Conservation (phyloP, 2,888 invertebrate genomes). For the Prionchulus punctatus region DNA sequence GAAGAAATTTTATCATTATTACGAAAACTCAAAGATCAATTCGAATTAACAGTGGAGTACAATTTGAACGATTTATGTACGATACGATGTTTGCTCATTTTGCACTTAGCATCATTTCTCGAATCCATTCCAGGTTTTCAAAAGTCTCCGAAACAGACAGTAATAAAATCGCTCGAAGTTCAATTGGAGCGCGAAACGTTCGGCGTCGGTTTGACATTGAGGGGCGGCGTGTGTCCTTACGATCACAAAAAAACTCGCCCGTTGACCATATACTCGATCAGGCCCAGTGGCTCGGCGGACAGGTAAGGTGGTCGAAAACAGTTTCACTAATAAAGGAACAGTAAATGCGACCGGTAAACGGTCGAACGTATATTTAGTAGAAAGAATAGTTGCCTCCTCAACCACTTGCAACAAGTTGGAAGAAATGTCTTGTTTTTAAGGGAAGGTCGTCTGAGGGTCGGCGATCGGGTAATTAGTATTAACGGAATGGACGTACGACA, state of each 20-base stretch:
- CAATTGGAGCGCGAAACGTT: slow-evolving; percentile 61
- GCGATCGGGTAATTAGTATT: slow-evolving; percentile 70
- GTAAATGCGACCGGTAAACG: no score
- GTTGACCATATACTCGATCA: slow-evolving; percentile 68
- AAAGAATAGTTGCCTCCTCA: no score
- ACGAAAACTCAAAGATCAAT: slow-evolving; percentile 55
- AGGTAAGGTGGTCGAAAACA: slow-evolving; percentile 35
- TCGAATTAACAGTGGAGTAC: slow-evolving; percentile 65
- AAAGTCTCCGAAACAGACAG: slow-evolving; percentile 8
- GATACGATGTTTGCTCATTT: no score
- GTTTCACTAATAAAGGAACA: no score
- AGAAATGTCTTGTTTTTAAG: neutral
- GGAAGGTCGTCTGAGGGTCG: slow-evolving; percentile 70
- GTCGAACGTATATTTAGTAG: no score
- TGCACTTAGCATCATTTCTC: no score
- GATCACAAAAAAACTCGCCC: slow-evolving; percentile 46
- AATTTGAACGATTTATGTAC: slow-evolving; percentile 62
- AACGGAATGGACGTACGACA: slow-evolving; percentile 55
- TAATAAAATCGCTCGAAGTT: slow-evolving; percentile 41
- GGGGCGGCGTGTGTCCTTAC: slow-evolving; percentile 54
- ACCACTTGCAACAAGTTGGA: no score
- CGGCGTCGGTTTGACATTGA: slow-evolving; percentile 70
- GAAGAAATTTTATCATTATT: slow-evolving; percentile 58
- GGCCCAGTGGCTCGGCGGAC: slow-evolving; percentile 73
- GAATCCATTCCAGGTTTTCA: slow-evolving; percentile 10